phyloP scores from a whole-genome alignment of 2,888 invertebrate species.

The Yponomeuta malinellus region DNA sequence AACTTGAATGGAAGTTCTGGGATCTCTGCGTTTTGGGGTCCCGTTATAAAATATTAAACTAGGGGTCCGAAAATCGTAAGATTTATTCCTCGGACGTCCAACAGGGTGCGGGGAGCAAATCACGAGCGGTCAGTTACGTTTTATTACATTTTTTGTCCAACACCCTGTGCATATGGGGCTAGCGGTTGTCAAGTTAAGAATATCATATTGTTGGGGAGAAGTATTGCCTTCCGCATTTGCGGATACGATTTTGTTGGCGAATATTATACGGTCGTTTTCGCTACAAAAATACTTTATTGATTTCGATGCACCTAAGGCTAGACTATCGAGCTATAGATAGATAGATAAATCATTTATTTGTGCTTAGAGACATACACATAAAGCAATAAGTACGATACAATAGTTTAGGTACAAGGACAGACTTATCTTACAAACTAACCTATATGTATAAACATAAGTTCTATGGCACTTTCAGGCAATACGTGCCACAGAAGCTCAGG shows the following conservation, averaged over 20 bases:
- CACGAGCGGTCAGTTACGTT: constrained; percentile 55
- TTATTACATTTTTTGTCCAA: constrained; percentile 59
- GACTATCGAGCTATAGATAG: too few relatives aligned
- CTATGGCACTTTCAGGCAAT: too few relatives aligned
- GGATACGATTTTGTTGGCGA: neutral
- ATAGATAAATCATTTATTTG: too few relatives aligned
- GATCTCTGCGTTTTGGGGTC: neutral
- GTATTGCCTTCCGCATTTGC: neutral
- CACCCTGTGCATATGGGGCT: neutral
- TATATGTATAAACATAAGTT: too few relatives aligned
- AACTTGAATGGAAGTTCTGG: neutral
- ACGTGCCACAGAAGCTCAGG: too few relatives aligned
- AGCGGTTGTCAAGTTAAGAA: neutral
- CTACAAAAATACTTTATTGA: neutral
- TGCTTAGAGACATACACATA: too few relatives aligned
- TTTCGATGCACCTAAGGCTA: too few relatives aligned
- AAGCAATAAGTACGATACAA: too few relatives aligned
- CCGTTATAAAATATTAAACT: constrained; percentile 61
- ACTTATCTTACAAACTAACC: too few relatives aligned
- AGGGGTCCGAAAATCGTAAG: constrained; percentile 26
- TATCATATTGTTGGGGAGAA: neutral
- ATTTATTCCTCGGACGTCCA: constrained; percentile 44
- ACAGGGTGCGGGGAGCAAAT: constrained; percentile 28
- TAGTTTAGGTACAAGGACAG: too few relatives aligned
- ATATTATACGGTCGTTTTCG: neutral